These are phyloP conservation scores for Otis tarda DNA, from an alignment of 2,113 vertebrate species.

Conservation along the genomic window DNA sequence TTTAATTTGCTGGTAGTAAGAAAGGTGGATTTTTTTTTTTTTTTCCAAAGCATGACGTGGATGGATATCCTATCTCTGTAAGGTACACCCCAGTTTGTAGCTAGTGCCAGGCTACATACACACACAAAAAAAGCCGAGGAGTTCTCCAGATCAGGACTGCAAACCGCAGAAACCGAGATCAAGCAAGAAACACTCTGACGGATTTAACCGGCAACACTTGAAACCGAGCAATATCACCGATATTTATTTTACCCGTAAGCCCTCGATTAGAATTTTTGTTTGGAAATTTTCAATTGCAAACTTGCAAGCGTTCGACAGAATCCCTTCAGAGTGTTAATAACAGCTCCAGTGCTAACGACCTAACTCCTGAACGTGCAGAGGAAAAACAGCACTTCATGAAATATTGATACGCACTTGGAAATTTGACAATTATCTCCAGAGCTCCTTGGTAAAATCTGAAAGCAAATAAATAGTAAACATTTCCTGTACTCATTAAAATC, in stretches of 20 bases:
- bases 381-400: constrained; percentile 54
- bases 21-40: not conserved
- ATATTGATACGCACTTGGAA: constrained; percentile 53
- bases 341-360: constrained; percentile 1
- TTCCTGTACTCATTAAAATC: constrained; percentile 53
- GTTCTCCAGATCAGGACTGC: not conserved
- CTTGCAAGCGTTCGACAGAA: not conserved
- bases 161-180: not conserved
- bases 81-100: not conserved
- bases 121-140: not conserved
- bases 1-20: not conserved
- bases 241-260: not conserved
- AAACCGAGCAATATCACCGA: rapidly evolving
- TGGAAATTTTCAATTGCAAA: not conserved
- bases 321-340: not conserved
- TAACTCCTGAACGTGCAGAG: not conserved
- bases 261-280: not conserved
- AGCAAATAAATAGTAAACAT: constrained; percentile 54
- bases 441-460: constrained; percentile 38
- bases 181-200: not conserved
- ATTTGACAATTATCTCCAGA: constrained; percentile 58
- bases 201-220: not conserved
- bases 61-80: constrained; percentile 20
- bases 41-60: not conserved
- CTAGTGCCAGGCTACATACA: not conserved